A percentile compares a stretch with the other conserved stretches of the same genome.
These are phyloP conservation scores for Cetoscarus ocellatus DNA, from an alignment of 2,797 vertebrate genomes.

Conservation along the genomic window DNA sequence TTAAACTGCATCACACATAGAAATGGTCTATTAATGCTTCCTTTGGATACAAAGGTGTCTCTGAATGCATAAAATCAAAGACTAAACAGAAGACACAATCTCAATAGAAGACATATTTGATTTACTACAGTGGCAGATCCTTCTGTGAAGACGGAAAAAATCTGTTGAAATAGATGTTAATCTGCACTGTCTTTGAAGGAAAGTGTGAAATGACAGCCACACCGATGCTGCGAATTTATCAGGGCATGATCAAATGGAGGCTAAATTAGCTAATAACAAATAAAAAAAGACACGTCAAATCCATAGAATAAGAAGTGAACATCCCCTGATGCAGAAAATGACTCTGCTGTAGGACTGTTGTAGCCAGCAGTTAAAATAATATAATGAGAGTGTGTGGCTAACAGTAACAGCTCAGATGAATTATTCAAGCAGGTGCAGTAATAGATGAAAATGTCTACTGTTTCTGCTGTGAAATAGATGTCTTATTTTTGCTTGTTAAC, in stretches of 20 bases:
- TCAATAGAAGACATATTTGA: constrained; percentile 60
- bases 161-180: background rate
- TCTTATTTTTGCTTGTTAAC: background rate
- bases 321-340: background rate
- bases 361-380: constrained; percentile 3
- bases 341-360: background rate
- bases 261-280: background rate
- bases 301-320: background rate
- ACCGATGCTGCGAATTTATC: background rate
- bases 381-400: background rate
- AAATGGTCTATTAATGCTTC: constrained; percentile 75
- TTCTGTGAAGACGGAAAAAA: constrained; percentile 9
- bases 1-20: constrained; percentile 68
- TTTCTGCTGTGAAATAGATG: constrained; percentile 8
- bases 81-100: constrained; percentile 53
- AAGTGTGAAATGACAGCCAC: background rate
- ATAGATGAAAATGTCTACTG: background rate
- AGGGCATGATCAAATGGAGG: constrained; percentile 4
- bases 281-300: constrained; percentile 15
- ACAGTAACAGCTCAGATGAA: background rate
- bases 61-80: constrained; percentile 79
- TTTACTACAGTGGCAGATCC: constrained; percentile 42
- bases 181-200: background rate
- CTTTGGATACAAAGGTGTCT: constrained; percentile 78
- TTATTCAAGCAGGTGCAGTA: background rate